These are phyloP conservation scores for Stictonetta naevosa DNA, from an alignment of 2,113 vertebrate genomes.

Conservation along the genomic window DNA sequence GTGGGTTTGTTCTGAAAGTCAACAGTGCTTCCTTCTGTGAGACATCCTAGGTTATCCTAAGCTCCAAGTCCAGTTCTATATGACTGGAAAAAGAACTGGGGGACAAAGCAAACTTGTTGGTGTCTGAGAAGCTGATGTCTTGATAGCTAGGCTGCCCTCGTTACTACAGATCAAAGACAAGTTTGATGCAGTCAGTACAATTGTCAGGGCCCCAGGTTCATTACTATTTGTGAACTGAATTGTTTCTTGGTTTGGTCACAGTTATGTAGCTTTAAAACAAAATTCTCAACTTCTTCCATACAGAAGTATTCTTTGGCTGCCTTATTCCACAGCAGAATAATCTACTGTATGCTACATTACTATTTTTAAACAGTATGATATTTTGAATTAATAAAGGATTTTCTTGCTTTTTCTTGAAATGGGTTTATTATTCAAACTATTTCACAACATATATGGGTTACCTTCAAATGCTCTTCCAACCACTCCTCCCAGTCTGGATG, in stretches of 20 bases:
- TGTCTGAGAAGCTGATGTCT: neutral
- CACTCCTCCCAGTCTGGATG: accelerated
- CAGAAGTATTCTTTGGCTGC: neutral
- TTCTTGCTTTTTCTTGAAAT: neutral
- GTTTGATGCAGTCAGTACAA: neutral
- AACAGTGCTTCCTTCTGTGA: neutral
- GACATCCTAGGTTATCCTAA: neutral
- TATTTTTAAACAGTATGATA: neutral
- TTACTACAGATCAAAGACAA: neutral
- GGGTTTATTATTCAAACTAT: neutral
- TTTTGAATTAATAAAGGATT: neutral
- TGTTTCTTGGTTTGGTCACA: neutral
- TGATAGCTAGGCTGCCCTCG: neutral
- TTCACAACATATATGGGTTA: neutral
- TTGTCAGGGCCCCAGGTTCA: neutral
- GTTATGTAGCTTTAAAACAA: neutral
- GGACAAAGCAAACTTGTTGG: neutral
- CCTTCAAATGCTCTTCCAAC: neutral
- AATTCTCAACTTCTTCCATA: neutral
- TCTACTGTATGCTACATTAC: neutral
- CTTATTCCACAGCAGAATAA: neutral
- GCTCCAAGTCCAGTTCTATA: neutral
- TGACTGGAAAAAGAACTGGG: neutral
- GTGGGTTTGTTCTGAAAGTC: neutral
- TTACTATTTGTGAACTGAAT: neutral